Base-by-base conservation (phyloP, 2,797 vertebrate genomes). In the Aplochiton taeniatus region DNA sequence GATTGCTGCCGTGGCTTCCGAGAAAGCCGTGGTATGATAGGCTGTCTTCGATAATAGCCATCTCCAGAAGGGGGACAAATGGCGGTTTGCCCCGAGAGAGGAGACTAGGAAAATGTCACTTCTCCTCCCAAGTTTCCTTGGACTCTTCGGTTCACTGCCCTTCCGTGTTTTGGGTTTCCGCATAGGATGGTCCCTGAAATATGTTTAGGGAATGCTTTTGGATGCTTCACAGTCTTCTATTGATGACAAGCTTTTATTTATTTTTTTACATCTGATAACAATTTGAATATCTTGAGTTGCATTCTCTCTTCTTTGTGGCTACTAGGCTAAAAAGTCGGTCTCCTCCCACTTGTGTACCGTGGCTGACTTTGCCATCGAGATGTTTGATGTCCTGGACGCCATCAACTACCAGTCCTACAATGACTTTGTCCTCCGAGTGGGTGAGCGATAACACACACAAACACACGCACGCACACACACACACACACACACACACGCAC, bases 401-500 rank as follows among this genome's bases (percentile, higher is more conserved):
- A 99, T 99, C 89, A 99, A 99, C 92, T 98, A 98, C 83, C 97
- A 99, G 90, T 99, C 97, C 6, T 99, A 99, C 81, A 99, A 99
- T 0, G 97, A 98, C 82, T 99, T 99, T 80, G 97, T 98, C 76
- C 92, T 99, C 68, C 93, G 97, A 84, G 96, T 99, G 11, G 97
- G 97, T 98, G 88, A 94, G 96, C 88, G 4, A 78, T 57, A 53
- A 55, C 41, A 49, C 44, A 58, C 0, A 50, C 1, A 18, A 47
- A 50, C 20, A 61, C 20, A 6, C 19, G 31, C 59, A 42, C 44
- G 0, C 11, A 60, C 11, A 12, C 16, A 47, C 16, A 19, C 44
- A 11, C 13, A 41, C 59, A 4, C 58, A 61, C 1, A 58, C 61
- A 44, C 11, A 41, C 58, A 51, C 44, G 17, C 12, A 16, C 8